phyloP scores from a whole-genome alignment of 2,888 invertebrate species.

The Lissonota sp. region DNA sequence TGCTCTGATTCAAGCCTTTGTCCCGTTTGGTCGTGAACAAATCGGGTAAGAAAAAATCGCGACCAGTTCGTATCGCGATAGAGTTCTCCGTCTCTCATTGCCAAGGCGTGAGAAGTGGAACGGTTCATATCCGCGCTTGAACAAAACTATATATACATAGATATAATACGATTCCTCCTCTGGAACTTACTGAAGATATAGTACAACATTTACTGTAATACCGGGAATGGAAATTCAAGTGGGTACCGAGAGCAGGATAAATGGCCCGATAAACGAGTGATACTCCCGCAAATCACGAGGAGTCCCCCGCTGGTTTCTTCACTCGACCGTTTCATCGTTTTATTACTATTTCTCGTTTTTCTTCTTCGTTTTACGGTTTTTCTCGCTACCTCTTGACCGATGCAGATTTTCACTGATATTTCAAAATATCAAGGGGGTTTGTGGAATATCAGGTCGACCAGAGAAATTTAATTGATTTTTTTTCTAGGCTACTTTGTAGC shows the following conservation, averaged over 20 bases:
- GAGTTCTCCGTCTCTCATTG: constrained; percentile 30
- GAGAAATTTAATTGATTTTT: constrained; percentile 19
- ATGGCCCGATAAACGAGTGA: constrained; percentile 50
- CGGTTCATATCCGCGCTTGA: constrained; percentile 27
- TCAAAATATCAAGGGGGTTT: not conserved
- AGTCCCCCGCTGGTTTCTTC: constrained; percentile 29
- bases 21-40: constrained; percentile 4
- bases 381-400: constrained; percentile 29
- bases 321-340: constrained; percentile 55
- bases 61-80: constrained; percentile 6
- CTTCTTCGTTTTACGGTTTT: not conserved
- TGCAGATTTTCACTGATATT: constrained; percentile 34
- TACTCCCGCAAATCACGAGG: constrained; percentile 51
- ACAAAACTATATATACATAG: constrained; percentile 15
- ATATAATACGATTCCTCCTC: constrained; percentile 44
- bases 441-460: constrained; percentile 14
- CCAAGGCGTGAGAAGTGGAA: constrained; percentile 62
- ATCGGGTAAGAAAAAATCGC: not conserved
- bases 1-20: constrained; percentile 40
- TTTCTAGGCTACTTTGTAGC: too few relatives aligned
- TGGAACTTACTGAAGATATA: not conserved
- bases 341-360: constrained; percentile 25
- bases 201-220: constrained; percentile 21
- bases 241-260: constrained; percentile 37
- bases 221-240: constrained; percentile 50